phyloP scores from a whole-genome alignment of 2,888 invertebrate species.

The Eupithecia tripunctaria region DNA sequence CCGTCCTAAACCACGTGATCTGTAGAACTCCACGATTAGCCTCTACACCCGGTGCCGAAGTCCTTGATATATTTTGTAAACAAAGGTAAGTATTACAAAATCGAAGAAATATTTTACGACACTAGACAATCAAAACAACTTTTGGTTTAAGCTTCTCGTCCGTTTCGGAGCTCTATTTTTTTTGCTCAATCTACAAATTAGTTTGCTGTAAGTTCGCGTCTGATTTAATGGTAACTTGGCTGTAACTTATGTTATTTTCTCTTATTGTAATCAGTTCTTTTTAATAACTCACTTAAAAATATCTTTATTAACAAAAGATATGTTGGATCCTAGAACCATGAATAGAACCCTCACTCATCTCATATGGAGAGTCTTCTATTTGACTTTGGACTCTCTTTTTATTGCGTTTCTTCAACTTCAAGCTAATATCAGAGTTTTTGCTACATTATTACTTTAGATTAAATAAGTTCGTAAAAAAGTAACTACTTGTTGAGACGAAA shows the following conservation, averaged over 20 bases:
- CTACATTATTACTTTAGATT: background rate
- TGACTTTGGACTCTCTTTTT: background rate
- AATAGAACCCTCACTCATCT: background rate
- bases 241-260: background rate
- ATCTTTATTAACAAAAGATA: background rate
- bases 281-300: too few relatives aligned
- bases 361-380: background rate
- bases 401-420: background rate
- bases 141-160: background rate
- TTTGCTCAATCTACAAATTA: too few relatives aligned
- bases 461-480: background rate
- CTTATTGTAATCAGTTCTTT: background rate
- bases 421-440: background rate
- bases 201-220: too few relatives aligned
- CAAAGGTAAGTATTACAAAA: background rate
- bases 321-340: background rate
- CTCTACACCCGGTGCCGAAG: background rate
- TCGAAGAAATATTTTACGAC: too few relatives aligned
- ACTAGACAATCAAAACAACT: background rate
- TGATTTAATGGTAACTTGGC: too few relatives aligned
- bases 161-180: background rate
- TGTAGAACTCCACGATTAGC: background rate
- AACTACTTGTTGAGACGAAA: background rate
- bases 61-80: background rate
- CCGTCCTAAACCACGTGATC: constrained; percentile 1